phyloP scores from a whole-genome alignment of 2,888 invertebrate genomes.

The Osmoderma eremita region DNA sequence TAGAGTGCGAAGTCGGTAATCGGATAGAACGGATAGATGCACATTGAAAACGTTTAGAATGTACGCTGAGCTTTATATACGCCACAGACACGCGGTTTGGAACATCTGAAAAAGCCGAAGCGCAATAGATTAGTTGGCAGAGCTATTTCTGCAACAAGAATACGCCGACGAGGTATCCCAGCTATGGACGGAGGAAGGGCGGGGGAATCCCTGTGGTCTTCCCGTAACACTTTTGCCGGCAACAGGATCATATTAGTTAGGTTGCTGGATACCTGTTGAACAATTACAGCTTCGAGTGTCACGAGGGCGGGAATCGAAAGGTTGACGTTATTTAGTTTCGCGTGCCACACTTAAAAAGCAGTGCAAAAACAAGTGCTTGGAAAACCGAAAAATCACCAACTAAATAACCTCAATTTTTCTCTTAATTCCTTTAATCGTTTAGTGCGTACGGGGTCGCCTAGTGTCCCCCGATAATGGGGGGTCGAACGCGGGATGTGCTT shows the following conservation, averaged over 20 bases:
- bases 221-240: slow-evolving; percentile 34
- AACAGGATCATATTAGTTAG: slow-evolving; percentile 35
- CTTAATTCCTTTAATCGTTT: not conserved
- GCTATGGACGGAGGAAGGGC: slow-evolving; percentile 27
- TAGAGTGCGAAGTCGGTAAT: too few relatives aligned
- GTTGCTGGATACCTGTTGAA: slow-evolving; percentile 43
- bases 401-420: slow-evolving; percentile 33
- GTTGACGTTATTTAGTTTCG: slow-evolving; percentile 25
- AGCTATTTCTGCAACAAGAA: slow-evolving; percentile 41
- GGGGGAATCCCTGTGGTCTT: slow-evolving; percentile 19
- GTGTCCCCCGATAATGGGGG: slow-evolving; percentile 64
- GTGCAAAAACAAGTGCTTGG: not conserved
- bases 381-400: slow-evolving; percentile 24
- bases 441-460: not conserved
- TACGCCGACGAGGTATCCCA: slow-evolving; percentile 35
- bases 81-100: not conserved
- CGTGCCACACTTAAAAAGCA: not conserved
- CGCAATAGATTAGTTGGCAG: slow-evolving; percentile 41
- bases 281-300: slow-evolving; percentile 22
- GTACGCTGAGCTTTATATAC: slow-evolving; percentile 10
- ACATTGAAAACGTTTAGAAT: slow-evolving; percentile 10
- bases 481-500: slow-evolving; percentile 80
- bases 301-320: slow-evolving; percentile 17
- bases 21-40: not conserved
- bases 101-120: slow-evolving; percentile 37